phyloP scores from a whole-genome alignment of 2,113 vertebrate genomes.

The Leucopsar rothschildi region DNA sequence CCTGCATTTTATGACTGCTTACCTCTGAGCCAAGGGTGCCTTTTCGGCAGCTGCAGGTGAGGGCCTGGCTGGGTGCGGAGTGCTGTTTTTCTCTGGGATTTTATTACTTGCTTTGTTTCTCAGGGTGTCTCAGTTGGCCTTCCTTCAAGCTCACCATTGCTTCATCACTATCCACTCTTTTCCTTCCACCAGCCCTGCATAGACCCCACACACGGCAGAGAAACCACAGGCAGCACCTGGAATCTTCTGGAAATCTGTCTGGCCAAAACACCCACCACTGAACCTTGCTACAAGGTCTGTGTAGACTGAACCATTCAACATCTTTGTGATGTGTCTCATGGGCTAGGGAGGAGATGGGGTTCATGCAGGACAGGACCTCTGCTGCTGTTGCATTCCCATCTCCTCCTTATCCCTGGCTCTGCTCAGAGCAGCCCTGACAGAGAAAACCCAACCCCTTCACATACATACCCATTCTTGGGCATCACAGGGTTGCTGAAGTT shows the following conservation, averaged over 20 bases:
- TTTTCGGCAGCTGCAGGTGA: slow-evolving; percentile 1
- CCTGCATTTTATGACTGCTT: background rate
- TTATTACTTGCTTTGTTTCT: background rate
- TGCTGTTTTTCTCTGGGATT: background rate
- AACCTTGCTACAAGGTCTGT: background rate
- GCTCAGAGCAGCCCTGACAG: background rate
- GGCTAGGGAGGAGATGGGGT: background rate
- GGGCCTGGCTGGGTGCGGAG: background rate
- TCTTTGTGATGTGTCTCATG: fast-evolving
- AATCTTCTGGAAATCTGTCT: background rate
- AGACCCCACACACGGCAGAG: fast-evolving
- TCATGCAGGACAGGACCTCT: background rate
- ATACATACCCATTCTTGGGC: background rate
- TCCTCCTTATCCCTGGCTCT: background rate
- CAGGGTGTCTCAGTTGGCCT: background rate
- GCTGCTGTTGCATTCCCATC: background rate
- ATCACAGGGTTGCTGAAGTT: background rate
- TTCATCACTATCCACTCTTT: background rate
- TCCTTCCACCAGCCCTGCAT: background rate
- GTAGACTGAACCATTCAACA: background rate
- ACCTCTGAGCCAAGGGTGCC: slow-evolving; percentile 20
- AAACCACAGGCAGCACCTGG: background rate
- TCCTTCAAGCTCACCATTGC: background rate
- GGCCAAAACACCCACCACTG: background rate
- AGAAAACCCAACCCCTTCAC: background rate